Conservation (phyloP, 2,888 invertebrate genomes). For the Nomada ferruginata region DNA sequence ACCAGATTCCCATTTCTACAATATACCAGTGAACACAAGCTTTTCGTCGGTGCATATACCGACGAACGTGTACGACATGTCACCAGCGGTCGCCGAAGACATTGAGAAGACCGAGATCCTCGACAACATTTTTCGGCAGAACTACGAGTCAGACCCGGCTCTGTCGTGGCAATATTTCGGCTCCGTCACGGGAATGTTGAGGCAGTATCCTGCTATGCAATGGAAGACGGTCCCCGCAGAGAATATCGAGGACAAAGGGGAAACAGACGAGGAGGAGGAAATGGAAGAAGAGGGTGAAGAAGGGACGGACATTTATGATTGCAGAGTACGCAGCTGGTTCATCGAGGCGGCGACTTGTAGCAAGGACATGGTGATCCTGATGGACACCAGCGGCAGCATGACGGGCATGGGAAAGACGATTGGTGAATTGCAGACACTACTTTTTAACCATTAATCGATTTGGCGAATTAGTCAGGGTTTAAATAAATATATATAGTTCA, state of each 20-base stretch:
- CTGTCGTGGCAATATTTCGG: constrained; percentile 99
- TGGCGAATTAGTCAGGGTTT: too few relatives aligned
- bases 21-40: constrained; percentile 91
- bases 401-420: constrained; percentile 90
- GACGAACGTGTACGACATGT: constrained; percentile 94
- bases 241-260: constrained; percentile 85
- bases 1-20: constrained; percentile 93
- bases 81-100: constrained; percentile 88
- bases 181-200: constrained; percentile 95
- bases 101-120: constrained; percentile 96
- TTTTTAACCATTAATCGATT: too few relatives aligned
- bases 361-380: constrained; percentile 97
- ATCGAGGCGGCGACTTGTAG: constrained; percentile 99
- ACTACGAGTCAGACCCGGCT: constrained; percentile 93
- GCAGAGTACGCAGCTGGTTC: constrained; percentile 96
- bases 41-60: constrained; percentile 96
- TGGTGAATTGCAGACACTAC: constrained; percentile 56
- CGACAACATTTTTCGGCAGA: constrained; percentile 92
- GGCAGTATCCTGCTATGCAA: constrained; percentile 92
- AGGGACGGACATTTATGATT: constrained; percentile 93
- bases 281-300: constrained; percentile 71
- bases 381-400: constrained; percentile 99
- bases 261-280: neutral
- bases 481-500: neutral
- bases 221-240: constrained; percentile 72